Evolutionary conservation across 2,797 vertebrate genomes (phyloP).

Genomic region (Cygnus olor): DNA sequence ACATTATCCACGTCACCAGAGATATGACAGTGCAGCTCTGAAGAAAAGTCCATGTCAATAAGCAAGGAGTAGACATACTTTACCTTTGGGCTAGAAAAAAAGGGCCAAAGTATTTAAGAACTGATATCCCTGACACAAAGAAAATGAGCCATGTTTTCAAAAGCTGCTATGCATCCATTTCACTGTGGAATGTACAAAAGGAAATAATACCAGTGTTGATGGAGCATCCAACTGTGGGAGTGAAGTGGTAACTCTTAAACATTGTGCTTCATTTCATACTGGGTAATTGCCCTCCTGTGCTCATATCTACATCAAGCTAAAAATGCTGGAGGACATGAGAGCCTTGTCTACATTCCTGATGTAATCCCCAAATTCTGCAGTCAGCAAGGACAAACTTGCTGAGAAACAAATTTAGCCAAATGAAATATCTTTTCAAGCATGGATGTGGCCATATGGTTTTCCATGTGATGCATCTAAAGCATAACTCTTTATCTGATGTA

Average conservation of each 20-base stretch:
- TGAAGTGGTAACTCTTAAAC: slow-evolving; percentile 13
- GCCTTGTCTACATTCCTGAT: not conserved
- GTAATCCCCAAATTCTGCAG: not conserved
- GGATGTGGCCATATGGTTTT: slow-evolving; percentile 26
- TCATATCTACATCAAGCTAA: not conserved
- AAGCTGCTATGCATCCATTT: not conserved
- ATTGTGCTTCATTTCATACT: no score
- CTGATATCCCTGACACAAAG: not conserved
- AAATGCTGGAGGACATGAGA: slow-evolving; percentile 17
- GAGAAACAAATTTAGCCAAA: not conserved
- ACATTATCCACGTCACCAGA: not conserved
- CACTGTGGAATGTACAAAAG: not conserved
- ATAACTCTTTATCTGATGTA: not conserved
- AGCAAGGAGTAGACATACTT: not conserved
- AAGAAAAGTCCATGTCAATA: not conserved
- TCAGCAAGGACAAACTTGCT: slow-evolving; percentile 34
- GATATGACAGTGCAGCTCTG: not conserved
- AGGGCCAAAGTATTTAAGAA: not conserved
- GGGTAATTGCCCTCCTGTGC: slow-evolving; percentile 29
- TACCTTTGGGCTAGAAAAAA: not conserved
- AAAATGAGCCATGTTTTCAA: not conserved
- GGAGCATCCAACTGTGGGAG: not conserved
- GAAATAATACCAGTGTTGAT: not conserved
- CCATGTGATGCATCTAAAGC: not conserved
- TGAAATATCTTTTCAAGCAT: slow-evolving; percentile 11